Conservation (phyloP, 1,140 invertebrate genomes). For the Aphidius ervi region DNA sequence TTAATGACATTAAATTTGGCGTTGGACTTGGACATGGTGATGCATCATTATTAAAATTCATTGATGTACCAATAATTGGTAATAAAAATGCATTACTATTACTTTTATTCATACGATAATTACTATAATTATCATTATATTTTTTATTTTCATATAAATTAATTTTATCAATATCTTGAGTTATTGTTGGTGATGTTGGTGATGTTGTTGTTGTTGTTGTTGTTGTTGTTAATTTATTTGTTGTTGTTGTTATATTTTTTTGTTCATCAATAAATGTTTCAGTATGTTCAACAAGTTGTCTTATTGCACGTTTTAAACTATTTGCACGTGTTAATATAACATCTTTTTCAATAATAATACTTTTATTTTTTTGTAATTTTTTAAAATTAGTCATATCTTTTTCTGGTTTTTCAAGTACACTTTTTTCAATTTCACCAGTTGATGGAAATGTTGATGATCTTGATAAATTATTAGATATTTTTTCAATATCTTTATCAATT, state of each 20-base stretch:
- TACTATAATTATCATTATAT: constrained; percentile 28
- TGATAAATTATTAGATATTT: constrained; percentile 29
- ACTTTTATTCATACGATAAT: background rate
- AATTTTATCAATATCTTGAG: constrained; percentile 24
- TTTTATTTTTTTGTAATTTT: constrained; percentile 35
- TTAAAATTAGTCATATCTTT: constrained; percentile 55
- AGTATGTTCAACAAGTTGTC: constrained; percentile 77
- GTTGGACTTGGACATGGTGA: constrained; percentile 61
- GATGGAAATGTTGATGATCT: constrained; percentile 30
- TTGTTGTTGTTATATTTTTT: constrained; percentile 38
- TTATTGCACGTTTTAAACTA: constrained; percentile 83
- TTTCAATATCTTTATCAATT: constrained; percentile 59
- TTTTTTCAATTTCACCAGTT: constrained; percentile 55
- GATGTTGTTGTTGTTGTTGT: too few species aligned
- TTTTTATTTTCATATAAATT: constrained; percentile 22
- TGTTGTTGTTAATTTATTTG: constrained; percentile 27
- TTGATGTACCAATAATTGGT: constrained; percentile 43
- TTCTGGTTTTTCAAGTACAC: constrained; percentile 60
- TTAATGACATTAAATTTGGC: constrained; percentile 60
- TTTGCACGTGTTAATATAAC: constrained; percentile 58
- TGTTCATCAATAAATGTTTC: constrained; percentile 64
- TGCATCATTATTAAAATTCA: constrained; percentile 48
- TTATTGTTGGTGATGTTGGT: constrained; percentile 18
- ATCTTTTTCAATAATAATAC: constrained; percentile 35
- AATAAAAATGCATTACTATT: constrained; percentile 38